Base-by-base conservation (phyloP, 2,797 vertebrate species). In the Bovichtus variegatus region DNA sequence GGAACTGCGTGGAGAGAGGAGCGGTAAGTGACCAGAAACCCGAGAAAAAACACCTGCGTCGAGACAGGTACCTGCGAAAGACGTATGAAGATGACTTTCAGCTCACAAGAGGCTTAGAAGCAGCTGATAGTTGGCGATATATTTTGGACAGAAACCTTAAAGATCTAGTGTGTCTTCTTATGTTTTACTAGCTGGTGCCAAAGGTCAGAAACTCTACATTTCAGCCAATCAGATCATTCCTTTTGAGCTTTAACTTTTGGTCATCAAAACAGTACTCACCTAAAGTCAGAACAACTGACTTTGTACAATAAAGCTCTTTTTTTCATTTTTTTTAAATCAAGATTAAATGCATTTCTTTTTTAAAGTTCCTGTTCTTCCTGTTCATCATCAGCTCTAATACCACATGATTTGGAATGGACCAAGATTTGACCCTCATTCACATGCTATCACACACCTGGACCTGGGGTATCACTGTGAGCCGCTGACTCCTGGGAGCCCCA, bases 361-460 rank as follows among this genome's bases (percentile, higher is more conserved):
- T n/a, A n/a, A n/a, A n/a, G 51, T 2, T 66, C 31, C 31, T 34
- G 31, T 34, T 34, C 31, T 34, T 34, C 7, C 34, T 34, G 7
- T 34, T 59, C 40, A 60, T 27, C 31, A 58, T 60, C 50, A 74
- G 40, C 69, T 73, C 29, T 67, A 36, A 58, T 29, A 44, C 67
- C 77, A 82, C 82, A 91, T 88, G 85, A 81, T 78, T 83, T 89
- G 87, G 83, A 89, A 92, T 93, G 91, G 92, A 92, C 85, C 83
- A 12, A 85, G 69, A 81, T 86, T 57, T 90, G 85, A 86, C 76
- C 78, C 65, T 68, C 82, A 88, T 80, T 90, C 91, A 87, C 85
- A 88, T 92, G 89, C 81, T 83, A 49, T 89, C 87, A 84, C 81
- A 88, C 91, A 91, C 90, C 89, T 87, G 79, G 83, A 85, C 12